phyloP scores from a whole-genome alignment of 64 coral and sea anemone genomes.

The Montipora foliosa region DNA sequence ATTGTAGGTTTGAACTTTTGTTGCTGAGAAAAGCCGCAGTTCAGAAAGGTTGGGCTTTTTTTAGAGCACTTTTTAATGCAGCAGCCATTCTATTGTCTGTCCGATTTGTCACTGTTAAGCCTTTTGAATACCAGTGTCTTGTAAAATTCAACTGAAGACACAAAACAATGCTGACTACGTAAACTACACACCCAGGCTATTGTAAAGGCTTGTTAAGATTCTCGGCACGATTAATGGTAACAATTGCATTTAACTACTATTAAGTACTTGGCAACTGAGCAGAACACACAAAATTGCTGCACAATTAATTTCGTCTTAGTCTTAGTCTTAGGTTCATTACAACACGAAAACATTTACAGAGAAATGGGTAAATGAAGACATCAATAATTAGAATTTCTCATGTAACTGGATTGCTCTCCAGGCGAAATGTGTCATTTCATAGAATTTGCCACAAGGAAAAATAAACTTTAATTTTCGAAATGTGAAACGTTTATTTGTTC shows the following conservation, averaged over 20 bases:
- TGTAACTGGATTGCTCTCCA: neutral
- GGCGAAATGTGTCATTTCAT: conserved; percentile 6
- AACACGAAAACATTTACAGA: conserved; percentile 1
- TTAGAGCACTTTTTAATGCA: neutral
- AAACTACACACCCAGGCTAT: neutral
- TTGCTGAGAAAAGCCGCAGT: no score
- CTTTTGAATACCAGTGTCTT: neutral
- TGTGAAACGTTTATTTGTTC: conserved; percentile 21
- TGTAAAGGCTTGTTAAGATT: neutral
- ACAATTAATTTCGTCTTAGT: neutral
- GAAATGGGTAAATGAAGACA: neutral
- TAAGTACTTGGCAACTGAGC: neutral
- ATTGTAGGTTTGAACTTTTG: no score
- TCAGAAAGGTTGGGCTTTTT: neutral
- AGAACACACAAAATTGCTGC: neutral
- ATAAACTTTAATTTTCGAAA: conserved; percentile 53
- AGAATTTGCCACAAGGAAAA: conserved; percentile 22
- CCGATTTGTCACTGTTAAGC: neutral
- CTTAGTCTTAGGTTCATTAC: neutral
- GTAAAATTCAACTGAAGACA: neutral
- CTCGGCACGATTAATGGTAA: neutral
- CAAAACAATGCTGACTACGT: neutral
- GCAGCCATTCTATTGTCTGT: neutral
- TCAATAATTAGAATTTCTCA: conserved; percentile 2
- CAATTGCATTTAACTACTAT: neutral